phyloP scores from a whole-genome alignment of 2,797 vertebrate genomes.

The Sebastes vulpes region DNA sequence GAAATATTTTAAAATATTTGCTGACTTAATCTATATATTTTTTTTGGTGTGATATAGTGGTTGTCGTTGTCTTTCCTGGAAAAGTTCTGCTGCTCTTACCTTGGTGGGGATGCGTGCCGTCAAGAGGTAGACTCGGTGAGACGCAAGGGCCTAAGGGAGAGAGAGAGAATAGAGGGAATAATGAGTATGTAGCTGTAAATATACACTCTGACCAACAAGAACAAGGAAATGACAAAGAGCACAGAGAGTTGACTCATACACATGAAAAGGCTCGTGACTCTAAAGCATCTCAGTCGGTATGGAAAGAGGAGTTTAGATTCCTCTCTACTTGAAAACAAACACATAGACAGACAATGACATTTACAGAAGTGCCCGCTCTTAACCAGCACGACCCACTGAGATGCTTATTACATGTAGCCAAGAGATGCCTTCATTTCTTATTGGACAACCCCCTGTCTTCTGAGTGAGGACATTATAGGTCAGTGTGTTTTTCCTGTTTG shows the following conservation, averaged over 20 bases:
- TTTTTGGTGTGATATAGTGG: background rate
- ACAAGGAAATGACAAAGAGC: slow-evolving; percentile 61
- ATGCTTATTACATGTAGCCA: background rate
- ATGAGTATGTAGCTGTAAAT: slow-evolving; percentile 60
- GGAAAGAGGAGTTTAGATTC: background rate
- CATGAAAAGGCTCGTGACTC: slow-evolving; percentile 50
- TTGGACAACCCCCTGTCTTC: background rate
- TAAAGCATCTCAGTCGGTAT: slow-evolving; percentile 15
- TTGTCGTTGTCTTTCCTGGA: background rate
- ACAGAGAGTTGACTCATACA: slow-evolving; percentile 52
- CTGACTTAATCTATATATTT: background rate
- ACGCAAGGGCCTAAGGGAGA: slow-evolving; percentile 88
- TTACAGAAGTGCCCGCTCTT: background rate
- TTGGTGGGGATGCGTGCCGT: slow-evolving; percentile 93
- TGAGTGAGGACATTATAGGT: background rate
- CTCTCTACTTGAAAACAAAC: slow-evolving; percentile 7
- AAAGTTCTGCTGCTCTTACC: slow-evolving; percentile 80
- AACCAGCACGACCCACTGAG: background rate
- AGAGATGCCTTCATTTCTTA: background rate
- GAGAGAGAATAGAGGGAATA: slow-evolving; percentile 49
- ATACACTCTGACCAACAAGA: slow-evolving; percentile 28
- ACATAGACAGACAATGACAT: background rate
- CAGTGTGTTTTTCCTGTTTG: background rate
- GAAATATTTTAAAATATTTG: background rate
- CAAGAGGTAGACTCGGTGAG: slow-evolving; percentile 92